Evolutionary conservation across 2,888 invertebrate genomes (phyloP).

Genomic region (Orthonevra nobilis): DNA sequence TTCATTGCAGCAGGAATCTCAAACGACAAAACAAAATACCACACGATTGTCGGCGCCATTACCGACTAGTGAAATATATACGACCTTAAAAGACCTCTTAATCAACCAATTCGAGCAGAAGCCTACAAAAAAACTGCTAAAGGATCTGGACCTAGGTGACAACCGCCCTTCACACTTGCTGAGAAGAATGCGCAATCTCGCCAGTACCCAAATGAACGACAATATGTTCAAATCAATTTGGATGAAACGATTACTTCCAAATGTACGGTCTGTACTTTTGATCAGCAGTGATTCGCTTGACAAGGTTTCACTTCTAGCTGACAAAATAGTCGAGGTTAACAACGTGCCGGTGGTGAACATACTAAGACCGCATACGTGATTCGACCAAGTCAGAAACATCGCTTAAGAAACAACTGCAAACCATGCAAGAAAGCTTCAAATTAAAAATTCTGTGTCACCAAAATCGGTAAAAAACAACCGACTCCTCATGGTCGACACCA

Average conservation of each 20-base stretch:
- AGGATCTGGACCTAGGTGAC: conserved; percentile 65
- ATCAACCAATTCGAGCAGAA: conserved; percentile 51
- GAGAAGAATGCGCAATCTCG: conserved; percentile 67
- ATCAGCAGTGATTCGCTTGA: conserved; percentile 28
- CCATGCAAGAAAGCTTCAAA: too few species aligned
- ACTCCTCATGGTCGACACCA: too few species aligned
- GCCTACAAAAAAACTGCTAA: conserved; percentile 60
- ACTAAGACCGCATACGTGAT: neutral
- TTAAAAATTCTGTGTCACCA: too few species aligned
- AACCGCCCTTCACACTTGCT: conserved; percentile 66
- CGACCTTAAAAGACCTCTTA: conserved; percentile 29
- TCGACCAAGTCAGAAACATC: neutral
- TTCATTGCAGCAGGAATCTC: conserved; percentile 36
- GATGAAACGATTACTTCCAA: conserved; percentile 64
- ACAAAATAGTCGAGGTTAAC: conserved; percentile 22
- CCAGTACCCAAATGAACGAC: conserved; percentile 41
- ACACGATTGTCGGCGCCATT: conserved; percentile 44
- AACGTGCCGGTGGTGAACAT: neutral
- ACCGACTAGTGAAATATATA: conserved; percentile 48
- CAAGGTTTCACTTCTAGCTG: conserved; percentile 3
- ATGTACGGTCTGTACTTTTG: conserved; percentile 45
- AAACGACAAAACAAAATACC: conserved; percentile 61
- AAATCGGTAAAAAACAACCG: too few species aligned
- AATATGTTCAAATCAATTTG: conserved; percentile 67
- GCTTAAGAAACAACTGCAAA: neutral